Percentiles rank a stretch among this genome's conserved stretches.
These are phyloP conservation scores for Danio albolineatus DNA, from an alignment of 2,797 vertebrate genomes.

Conservation along the genomic window DNA sequence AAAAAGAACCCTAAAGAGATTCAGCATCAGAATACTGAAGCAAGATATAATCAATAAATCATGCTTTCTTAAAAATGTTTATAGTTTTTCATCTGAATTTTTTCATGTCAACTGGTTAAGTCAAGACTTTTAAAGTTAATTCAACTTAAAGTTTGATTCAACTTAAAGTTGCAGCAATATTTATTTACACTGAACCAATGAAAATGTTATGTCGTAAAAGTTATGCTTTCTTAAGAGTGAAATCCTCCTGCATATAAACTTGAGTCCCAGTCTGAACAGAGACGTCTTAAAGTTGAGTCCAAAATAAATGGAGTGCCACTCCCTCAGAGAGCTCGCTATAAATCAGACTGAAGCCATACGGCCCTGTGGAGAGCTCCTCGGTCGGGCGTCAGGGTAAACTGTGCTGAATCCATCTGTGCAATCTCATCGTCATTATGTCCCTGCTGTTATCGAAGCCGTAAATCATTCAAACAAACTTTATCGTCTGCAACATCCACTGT, in stretches of 20 bases:
- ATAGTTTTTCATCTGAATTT: no score
- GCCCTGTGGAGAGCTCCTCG: constrained; percentile 70
- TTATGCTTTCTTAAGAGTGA: neutral
- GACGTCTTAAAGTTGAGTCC: constrained; percentile 48
- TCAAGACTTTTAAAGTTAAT: no score
- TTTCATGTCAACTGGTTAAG: no score
- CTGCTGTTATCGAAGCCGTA: constrained; percentile 68
- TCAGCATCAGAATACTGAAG: no score
- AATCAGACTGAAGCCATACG: constrained; percentile 63
- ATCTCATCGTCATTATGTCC: constrained; percentile 68
- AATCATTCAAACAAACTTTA: constrained; percentile 69
- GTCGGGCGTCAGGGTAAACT: constrained; percentile 66
- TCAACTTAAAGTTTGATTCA: no score
- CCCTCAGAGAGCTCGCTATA: constrained; percentile 57
- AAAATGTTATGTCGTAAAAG: neutral
- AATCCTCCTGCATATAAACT: neutral
- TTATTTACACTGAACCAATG: neutral
- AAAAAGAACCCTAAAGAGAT: no score
- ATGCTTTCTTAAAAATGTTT: no score
- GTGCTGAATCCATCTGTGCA: constrained; percentile 66
- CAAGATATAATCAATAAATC: no score
- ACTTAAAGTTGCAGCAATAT: no score
- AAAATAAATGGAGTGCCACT: constrained; percentile 50
- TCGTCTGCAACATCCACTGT: constrained; percentile 58
- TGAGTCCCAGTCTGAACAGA: constrained; percentile 19